phyloP scores from a whole-genome alignment of 37 sponge, comb jelly and placozoan species.

The Chondrilla cf. caribensis region DNA sequence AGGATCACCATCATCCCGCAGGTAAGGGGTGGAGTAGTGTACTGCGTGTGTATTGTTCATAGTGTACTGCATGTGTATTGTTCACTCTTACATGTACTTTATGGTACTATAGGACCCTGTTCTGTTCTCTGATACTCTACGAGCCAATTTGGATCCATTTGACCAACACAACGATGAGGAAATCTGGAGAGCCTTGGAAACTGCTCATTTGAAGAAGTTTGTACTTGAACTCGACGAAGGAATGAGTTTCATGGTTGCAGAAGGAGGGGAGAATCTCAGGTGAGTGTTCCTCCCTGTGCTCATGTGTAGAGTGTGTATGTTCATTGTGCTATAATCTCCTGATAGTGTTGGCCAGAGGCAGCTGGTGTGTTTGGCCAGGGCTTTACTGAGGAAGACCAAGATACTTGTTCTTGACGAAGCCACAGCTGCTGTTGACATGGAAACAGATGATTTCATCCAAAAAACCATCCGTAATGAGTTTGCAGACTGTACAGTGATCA shows the following conservation, averaged over 20 bases:
- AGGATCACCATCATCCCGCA: slow-evolving; percentile 94
- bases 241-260: slow-evolving; percentile 67
- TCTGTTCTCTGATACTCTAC: slow-evolving; percentile 86
- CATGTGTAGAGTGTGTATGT: not conserved
- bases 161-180: slow-evolving; percentile 69
- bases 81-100: not conserved
- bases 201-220: slow-evolving; percentile 75
- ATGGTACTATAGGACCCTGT: slow-evolving; percentile 72
- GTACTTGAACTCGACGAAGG: slow-evolving; percentile 55
- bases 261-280: slow-evolving; percentile 96
- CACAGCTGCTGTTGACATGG: slow-evolving; percentile 97
- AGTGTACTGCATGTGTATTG: not conserved
- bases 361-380: slow-evolving; percentile 96
- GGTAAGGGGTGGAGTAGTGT: slow-evolving; percentile 29
- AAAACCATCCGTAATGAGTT: slow-evolving; percentile 90
- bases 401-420: slow-evolving; percentile 97
- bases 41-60: not conserved
- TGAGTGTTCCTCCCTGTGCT: not conserved
- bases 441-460: slow-evolving; percentile 97
- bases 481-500: slow-evolving; percentile 90
- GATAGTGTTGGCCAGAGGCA: slow-evolving; percentile 97
- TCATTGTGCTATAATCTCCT: not conserved
- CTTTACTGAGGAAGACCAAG: slow-evolving; percentile 92
- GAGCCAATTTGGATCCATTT: slow-evolving; percentile 92
- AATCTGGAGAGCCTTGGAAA: slow-evolving; percentile 84